Evolutionary conservation across 2,888 invertebrate genomes (phyloP).

Genomic region (Oligia latruncula): DNA sequence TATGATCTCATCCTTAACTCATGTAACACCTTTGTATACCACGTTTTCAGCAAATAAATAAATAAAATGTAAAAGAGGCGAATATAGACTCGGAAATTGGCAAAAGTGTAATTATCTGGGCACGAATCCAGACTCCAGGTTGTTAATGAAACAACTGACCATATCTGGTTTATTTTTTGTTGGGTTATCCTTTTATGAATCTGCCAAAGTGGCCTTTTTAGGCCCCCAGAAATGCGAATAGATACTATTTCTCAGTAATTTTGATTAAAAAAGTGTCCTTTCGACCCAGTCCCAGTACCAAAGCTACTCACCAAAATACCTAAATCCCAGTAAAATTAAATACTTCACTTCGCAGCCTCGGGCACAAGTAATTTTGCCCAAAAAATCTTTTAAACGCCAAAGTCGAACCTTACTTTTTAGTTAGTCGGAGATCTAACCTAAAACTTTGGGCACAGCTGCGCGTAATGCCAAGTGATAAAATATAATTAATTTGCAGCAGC

Average conservation of each 20-base stretch:
- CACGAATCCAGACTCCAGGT: no score
- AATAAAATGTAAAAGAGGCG: no score
- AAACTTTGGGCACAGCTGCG: conserved; percentile 44
- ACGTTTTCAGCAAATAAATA: no score
- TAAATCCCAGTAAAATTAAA: conserved; percentile 2
- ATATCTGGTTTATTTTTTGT: no score
- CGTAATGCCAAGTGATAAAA: conserved; percentile 32
- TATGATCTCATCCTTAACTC: no score
- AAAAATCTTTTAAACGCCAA: background rate
- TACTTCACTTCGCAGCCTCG: background rate
- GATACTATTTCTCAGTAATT: background rate
- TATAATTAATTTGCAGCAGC: conserved; percentile 14
- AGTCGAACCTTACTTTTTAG: conserved; percentile 2
- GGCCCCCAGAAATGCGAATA: background rate
- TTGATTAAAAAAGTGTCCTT: background rate
- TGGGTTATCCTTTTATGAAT: no score
- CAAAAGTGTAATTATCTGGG: no score
- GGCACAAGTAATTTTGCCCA: background rate
- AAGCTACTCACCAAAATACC: background rate
- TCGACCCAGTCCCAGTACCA: background rate
- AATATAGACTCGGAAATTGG: background rate
- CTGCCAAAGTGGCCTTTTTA: no score
- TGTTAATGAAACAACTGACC: no score
- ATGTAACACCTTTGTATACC: no score
- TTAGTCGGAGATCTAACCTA: background rate